A percentile compares a stretch with the other conserved stretches of the same genome.
Conservation (phyloP, 2,888 invertebrate genomes). For the Erebia palarica region DNA sequence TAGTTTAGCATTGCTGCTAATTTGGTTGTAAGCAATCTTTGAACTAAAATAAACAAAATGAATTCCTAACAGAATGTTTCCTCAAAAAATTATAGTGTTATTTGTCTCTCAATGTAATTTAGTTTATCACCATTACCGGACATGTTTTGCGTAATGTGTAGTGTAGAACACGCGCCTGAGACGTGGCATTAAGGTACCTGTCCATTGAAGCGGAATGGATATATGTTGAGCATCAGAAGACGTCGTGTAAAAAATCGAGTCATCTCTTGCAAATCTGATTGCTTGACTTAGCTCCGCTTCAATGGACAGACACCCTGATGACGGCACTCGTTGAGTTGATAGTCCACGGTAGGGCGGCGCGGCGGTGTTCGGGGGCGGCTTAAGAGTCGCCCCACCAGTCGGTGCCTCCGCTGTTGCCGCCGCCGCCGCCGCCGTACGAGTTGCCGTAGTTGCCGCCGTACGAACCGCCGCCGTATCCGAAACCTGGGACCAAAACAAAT, state of each 20-base stretch:
- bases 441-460: slow-evolving; percentile 77
- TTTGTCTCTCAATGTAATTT: too few species aligned
- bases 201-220: too few species aligned
- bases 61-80: too few species aligned
- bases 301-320: too few species aligned
- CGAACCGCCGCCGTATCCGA: slow-evolving; percentile 69
- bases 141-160: background rate
- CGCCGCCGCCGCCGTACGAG: slow-evolving; percentile 73
- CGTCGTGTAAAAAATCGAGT: too few species aligned
- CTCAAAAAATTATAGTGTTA: too few species aligned
- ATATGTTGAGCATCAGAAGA: too few species aligned
- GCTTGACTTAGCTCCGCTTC: too few species aligned
- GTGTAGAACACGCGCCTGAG: background rate
- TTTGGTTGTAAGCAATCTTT: too few species aligned
- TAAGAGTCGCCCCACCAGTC: slow-evolving; percentile 78
- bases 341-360: slow-evolving; percentile 20
- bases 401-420: slow-evolving; percentile 73
- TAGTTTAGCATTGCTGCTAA: too few species aligned
- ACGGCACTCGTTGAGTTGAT: slow-evolving; percentile 4
- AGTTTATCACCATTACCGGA: background rate
- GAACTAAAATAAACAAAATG: background rate
- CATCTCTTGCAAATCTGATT: too few species aligned
- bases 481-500: slow-evolving; percentile 46
- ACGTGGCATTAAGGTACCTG: background rate
- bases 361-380: slow-evolving; percentile 46